These are phyloP conservation scores for Myotis vivesi DNA, from an alignment of 2,797 vertebrate species.

Conservation along the genomic window DNA sequence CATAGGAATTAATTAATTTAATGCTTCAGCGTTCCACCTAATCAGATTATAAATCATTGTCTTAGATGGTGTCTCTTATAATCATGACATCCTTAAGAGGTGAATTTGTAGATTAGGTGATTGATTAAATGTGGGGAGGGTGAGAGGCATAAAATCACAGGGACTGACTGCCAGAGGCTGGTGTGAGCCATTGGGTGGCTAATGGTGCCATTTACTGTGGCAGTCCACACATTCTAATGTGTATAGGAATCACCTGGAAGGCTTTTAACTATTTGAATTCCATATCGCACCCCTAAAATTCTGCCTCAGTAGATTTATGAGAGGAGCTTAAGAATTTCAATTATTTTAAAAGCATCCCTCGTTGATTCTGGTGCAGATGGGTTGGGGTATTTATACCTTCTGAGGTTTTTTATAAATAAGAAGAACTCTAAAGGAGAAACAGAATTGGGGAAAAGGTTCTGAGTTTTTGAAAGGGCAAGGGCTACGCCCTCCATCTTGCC, in stretches of 20 bases:
- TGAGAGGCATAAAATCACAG: constrained; percentile 19
- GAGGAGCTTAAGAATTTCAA: not conserved
- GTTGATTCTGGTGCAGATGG: not conserved
- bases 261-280: constrained; percentile 47
- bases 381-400: not conserved
- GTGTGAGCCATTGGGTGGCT: constrained; percentile 58
- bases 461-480: too few species aligned
- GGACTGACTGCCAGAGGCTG: constrained; percentile 48
- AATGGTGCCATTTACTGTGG: constrained; percentile 69
- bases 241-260: constrained; percentile 16
- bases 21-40: constrained; percentile 64
- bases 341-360: not conserved
- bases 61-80: constrained; percentile 54
- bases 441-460: not conserved
- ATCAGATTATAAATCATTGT: constrained; percentile 75
- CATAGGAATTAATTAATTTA: constrained; percentile 75
- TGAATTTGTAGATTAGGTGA: constrained; percentile 73
- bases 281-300: not conserved
- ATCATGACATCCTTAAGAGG: constrained; percentile 58
- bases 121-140: constrained; percentile 68
- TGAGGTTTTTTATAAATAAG: not conserved
- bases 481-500: too few species aligned
- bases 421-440: not conserved
- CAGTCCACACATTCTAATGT: not conserved
- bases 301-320: not conserved